phyloP scores from a whole-genome alignment of 2,113 vertebrate genomes.

The Oryzias celebensis region DNA sequence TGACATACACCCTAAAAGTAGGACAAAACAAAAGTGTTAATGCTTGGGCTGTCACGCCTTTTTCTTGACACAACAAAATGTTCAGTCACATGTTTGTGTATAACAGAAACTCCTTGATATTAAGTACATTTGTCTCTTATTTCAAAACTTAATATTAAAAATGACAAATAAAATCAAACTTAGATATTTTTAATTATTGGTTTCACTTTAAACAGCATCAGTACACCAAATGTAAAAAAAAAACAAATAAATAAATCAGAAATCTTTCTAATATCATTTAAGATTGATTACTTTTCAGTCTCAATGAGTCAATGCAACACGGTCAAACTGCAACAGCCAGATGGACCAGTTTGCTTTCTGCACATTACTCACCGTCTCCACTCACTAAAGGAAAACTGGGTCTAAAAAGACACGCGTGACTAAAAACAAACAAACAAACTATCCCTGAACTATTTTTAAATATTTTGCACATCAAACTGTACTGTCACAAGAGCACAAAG shows the following conservation, averaged over 20 bases:
- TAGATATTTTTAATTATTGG: no score
- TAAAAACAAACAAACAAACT: not conserved
- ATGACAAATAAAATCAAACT: no score
- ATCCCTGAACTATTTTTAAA: not conserved
- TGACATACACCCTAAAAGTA: conserved; percentile 21
- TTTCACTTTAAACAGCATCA: not conserved
- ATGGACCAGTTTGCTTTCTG: conserved; percentile 32
- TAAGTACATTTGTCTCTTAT: no score
- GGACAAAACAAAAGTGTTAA: conserved; percentile 17
- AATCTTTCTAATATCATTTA: not conserved
- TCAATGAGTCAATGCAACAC: conserved; percentile 9
- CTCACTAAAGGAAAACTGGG: not conserved
- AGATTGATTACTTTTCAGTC: conserved; percentile 4
- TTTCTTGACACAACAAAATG: not conserved
- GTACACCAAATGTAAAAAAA: conserved; percentile 1
- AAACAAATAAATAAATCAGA: not conserved
- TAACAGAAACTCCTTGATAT: not conserved
- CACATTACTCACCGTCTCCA: not conserved
- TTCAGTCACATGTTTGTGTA: not conserved
- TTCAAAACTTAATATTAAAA: no score
- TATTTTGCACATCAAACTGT: not conserved
- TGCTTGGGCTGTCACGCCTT: not conserved
- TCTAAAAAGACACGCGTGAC: not conserved
- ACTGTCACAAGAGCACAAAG: no score
- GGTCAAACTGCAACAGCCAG: conserved; percentile 31